Evolutionary conservation across 2,797 vertebrate genomes (phyloP).

Genomic region (Remorina albescens): DNA sequence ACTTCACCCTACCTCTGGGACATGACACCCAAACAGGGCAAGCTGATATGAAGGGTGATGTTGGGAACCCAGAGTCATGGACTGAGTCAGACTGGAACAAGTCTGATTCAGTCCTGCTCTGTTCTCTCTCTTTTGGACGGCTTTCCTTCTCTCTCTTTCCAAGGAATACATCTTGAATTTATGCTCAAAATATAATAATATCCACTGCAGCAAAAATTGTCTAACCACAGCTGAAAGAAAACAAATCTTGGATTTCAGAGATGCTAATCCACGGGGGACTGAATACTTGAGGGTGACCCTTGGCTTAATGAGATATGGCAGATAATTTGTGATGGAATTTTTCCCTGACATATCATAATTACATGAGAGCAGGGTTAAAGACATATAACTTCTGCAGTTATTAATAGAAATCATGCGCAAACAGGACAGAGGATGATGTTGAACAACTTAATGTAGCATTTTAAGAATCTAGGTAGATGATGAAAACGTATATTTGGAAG

Average conservation of each 20-base stretch:
- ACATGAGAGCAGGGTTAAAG: slow-evolving; percentile 1
- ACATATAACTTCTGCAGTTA: neutral
- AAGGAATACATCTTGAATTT: slow-evolving; percentile 8
- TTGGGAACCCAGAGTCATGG: neutral
- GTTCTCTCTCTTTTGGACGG: neutral
- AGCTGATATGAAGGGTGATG: slow-evolving; percentile 63
- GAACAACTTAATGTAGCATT: no score
- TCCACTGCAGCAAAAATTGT: slow-evolving; percentile 21
- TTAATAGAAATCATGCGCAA: neutral
- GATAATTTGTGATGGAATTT: neutral
- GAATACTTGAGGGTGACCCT: slow-evolving; percentile 11
- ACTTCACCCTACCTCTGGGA: slow-evolving; percentile 88
- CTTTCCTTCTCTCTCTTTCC: neutral
- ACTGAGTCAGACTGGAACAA: neutral
- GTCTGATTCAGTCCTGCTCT: neutral
- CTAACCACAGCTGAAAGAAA: slow-evolving; percentile 19
- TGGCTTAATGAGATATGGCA: slow-evolving; percentile 4
- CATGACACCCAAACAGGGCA: slow-evolving; percentile 81
- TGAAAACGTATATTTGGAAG: neutral
- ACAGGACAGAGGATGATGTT: neutral
- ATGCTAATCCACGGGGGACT: slow-evolving; percentile 20
- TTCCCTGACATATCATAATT: neutral
- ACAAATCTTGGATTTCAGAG: slow-evolving; percentile 5
- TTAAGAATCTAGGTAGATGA: no score
- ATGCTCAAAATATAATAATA: slow-evolving; percentile 25